phyloP scores from a whole-genome alignment of 2,888 invertebrate genomes.

The Agrilus mali region DNA sequence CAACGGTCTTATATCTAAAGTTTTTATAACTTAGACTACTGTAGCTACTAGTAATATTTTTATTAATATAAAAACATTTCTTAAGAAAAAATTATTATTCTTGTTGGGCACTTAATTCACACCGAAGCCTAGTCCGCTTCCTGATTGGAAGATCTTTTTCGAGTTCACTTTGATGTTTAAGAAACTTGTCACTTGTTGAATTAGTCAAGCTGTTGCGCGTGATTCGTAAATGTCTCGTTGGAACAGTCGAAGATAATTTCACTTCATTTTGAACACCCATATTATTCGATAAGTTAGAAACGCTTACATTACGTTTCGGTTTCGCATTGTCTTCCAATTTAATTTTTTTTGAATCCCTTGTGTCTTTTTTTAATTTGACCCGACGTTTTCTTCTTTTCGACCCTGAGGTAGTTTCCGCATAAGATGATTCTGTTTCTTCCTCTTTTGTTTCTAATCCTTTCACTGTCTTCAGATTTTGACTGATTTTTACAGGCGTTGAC shows the following conservation, averaged over 20 bases:
- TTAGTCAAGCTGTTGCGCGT: constrained; percentile 9
- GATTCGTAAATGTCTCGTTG: constrained; percentile 14
- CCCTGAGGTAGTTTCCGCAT: neutral
- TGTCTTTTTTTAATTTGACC: constrained; percentile 4
- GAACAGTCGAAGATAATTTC: constrained; percentile 13
- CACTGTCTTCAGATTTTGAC: neutral
- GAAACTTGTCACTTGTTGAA: constrained; percentile 11
- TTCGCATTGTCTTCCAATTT: constrained; percentile 7
- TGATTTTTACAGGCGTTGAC: constrained; percentile 11
- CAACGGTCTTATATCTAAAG: too few species aligned
- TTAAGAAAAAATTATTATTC: neutral
- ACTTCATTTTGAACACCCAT: constrained; percentile 11
- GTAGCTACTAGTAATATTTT: too few species aligned
- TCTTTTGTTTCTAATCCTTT: neutral
- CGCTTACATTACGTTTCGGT: constrained; percentile 4
- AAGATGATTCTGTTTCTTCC: constrained; percentile 1
- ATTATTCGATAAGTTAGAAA: constrained; percentile 4
- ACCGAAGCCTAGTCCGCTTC: constrained; percentile 15
- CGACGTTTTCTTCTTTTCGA: neutral
- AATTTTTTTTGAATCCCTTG: constrained; percentile 5
- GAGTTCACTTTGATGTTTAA: constrained; percentile 13
- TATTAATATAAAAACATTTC: too few species aligned
- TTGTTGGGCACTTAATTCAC: constrained; percentile 12
- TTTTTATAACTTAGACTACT: too few species aligned
- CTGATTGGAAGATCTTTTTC: constrained; percentile 17